phyloP scores from a whole-genome alignment of 1,140 invertebrate species.

The Rhopalosiphum maidis region DNA sequence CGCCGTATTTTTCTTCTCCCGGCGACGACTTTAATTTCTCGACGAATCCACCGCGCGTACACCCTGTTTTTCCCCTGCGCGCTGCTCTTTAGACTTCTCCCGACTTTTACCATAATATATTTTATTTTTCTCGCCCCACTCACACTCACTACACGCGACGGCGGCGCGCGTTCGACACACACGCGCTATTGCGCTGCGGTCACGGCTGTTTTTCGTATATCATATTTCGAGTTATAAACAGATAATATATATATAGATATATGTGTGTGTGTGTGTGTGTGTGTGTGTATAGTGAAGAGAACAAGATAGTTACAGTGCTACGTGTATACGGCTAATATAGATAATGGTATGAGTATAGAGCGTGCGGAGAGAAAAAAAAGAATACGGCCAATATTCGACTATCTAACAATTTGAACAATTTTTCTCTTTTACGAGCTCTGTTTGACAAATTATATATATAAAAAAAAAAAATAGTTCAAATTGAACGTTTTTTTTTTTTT shows the following conservation, averaged over 20 bases:
- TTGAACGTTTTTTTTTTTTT: not conserved
- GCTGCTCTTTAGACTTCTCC: not conserved
- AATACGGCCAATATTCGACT: constrained; percentile 6
- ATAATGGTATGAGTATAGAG: not conserved
- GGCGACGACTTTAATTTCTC: constrained; percentile 16
- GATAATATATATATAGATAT: too few relatives aligned
- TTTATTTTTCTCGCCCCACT: not conserved
- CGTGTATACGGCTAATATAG: not conserved
- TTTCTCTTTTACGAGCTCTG: not conserved
- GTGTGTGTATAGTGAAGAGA: not conserved
- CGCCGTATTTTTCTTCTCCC: constrained; percentile 6
- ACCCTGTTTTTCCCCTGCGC: not conserved
- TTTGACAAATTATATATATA: not conserved
- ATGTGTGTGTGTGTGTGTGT: too few relatives aligned
- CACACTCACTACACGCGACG: not conserved
- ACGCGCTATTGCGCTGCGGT: not conserved
- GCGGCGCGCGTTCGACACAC: not conserved
- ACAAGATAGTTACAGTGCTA: not conserved
- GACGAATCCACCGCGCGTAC: not conserved
- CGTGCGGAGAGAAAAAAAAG: not conserved
- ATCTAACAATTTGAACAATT: not conserved
- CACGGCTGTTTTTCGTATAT: not conserved
- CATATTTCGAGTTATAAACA: not conserved
- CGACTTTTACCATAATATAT: not conserved
- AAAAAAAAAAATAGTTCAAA: not conserved